Percentiles rank a stretch among this genome's conserved stretches.
Conservation (phyloP, 1,140 invertebrate genomes). For the Ladona fulva region DNA sequence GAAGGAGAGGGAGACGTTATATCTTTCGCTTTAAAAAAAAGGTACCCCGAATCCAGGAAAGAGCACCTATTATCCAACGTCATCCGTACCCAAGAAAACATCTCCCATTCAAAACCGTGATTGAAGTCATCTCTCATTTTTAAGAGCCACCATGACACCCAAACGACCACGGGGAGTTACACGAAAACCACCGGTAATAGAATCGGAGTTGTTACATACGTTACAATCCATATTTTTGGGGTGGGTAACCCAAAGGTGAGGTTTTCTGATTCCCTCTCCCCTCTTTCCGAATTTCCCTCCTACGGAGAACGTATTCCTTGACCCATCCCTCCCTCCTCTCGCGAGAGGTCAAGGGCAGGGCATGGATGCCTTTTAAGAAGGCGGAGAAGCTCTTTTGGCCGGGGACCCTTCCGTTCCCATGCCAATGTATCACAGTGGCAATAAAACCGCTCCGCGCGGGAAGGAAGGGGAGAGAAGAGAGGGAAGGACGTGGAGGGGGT, state of each 20-base stretch:
- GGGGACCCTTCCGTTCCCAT: not conserved
- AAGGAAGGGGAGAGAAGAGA: not conserved
- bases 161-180: not conserved
- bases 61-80: not conserved
- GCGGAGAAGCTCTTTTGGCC: not conserved
- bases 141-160: not conserved
- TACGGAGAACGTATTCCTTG: not conserved
- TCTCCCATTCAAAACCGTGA: not conserved
- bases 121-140: constrained; percentile 5
- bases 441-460: not conserved
- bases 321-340: not conserved
- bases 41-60: not conserved
- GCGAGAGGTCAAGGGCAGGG: not conserved
- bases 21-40: not conserved
- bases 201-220: not conserved
- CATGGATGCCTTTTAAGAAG: not conserved
- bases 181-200: constrained; percentile 8
- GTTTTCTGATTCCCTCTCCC: not conserved
- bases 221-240: not conserved
- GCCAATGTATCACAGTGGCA: constrained; percentile 7
- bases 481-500: not conserved
- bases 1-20: not conserved
- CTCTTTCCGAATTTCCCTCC: not conserved
- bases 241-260: not conserved
- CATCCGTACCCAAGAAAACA: not conserved